Conservation (phyloP, 23 tunicate species). For the Trididemnum nubilum region DNA sequence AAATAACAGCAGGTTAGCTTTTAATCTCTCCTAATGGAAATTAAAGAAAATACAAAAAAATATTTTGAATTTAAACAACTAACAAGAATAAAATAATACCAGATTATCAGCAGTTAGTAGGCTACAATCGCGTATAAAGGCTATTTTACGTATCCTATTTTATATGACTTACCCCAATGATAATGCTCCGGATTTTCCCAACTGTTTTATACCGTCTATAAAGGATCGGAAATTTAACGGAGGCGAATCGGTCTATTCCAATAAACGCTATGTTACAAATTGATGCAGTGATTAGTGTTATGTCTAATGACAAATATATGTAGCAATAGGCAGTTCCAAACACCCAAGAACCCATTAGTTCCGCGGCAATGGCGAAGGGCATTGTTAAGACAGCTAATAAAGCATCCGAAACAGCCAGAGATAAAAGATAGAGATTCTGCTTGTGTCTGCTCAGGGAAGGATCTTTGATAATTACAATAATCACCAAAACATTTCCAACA, state of each 20-base stretch:
- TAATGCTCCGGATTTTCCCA: constrained; percentile 40
- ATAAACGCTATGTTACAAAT: constrained; percentile 87
- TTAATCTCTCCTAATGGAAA: no score
- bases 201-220: constrained; percentile 41
- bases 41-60: no score
- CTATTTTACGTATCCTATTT: no score
- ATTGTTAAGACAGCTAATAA: constrained; percentile 61
- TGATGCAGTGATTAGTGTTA: constrained; percentile 85
- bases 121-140: no score
- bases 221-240: constrained; percentile 64
- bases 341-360: constrained; percentile 68
- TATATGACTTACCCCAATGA: constrained; percentile 48
- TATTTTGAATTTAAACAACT: no score
- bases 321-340: constrained; percentile 78
- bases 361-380: constrained; percentile 69
- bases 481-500: constrained; percentile 74
- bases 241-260: constrained; percentile 79
- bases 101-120: no score
- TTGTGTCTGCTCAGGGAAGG: constrained; percentile 51
- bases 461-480: constrained; percentile 51
- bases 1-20: no score
- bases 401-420: constrained; percentile 87
- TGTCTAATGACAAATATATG: constrained; percentile 71
- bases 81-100: no score
- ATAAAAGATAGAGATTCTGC: constrained; percentile 74